phyloP scores from a whole-genome alignment of 1,140 invertebrate genomes.

The Coenobita brevimanus region DNA sequence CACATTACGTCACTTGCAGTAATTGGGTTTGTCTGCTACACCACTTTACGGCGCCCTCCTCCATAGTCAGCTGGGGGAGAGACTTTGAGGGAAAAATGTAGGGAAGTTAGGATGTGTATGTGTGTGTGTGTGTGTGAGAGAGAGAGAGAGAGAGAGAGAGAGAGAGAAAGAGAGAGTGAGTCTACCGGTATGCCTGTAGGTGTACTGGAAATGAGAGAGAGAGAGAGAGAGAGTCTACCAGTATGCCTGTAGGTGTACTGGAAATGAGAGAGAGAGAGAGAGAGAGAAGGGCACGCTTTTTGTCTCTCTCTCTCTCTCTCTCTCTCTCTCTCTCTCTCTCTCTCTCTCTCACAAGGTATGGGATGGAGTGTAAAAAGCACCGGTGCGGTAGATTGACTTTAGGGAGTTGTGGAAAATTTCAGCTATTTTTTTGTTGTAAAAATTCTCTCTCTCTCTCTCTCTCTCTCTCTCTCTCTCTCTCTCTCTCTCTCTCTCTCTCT shows the following conservation, averaged over 20 bases:
- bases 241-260: not conserved
- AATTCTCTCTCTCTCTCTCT: slow-evolving; percentile 7
- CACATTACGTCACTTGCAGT: not conserved
- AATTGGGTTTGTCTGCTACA: no score
- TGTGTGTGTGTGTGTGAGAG: no score
- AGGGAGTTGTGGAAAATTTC: not conserved
- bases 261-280: slow-evolving; percentile 1
- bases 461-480: not conserved
- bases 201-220: no score
- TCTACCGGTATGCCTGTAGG: no score
- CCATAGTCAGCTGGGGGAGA: no score
- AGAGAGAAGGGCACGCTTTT: not conserved
- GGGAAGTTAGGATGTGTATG: no score
- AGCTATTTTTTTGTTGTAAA: not conserved
- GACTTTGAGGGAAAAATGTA: no score
- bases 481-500: slow-evolving; percentile 10
- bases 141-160: no score
- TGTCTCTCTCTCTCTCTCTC: slow-evolving; percentile 7
- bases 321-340: slow-evolving; percentile 16
- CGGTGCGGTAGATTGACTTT: not conserved
- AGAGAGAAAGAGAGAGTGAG: no score
- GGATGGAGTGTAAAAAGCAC: not conserved
- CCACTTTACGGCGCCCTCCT: no score
- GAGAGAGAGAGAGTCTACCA: no score
- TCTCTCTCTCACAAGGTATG: not conserved